Evolutionary conservation across 2,113 vertebrate species (phyloP).

Genomic region (Oxyura jamaicensis): DNA sequence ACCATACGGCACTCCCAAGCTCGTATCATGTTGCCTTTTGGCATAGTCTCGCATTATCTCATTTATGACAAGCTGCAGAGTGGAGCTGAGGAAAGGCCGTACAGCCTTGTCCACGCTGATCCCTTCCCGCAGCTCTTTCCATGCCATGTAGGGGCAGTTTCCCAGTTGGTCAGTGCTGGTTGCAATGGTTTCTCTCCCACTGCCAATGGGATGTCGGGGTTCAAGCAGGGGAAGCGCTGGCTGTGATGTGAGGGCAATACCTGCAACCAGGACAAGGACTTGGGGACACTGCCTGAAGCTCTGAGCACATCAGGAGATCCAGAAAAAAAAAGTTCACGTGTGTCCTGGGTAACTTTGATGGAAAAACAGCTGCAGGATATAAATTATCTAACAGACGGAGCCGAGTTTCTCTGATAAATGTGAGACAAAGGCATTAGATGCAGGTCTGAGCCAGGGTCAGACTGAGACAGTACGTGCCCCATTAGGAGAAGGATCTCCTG

Average conservation of each 20-base stretch:
- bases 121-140: not conserved
- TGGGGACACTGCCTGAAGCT: not conserved
- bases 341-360: not conserved
- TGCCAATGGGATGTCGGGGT: not conserved
- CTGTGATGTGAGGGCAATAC: not conserved
- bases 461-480: fast-evolving
- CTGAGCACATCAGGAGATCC: not conserved
- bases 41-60: not conserved
- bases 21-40: conserved; percentile 34
- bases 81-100: not conserved
- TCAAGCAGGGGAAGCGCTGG: not conserved
- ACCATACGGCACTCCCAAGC: not conserved
- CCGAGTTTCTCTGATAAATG: not conserved
- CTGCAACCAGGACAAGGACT: not conserved
- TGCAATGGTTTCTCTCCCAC: not conserved
- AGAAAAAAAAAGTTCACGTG: not conserved
- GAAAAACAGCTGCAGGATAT: conserved; percentile 6
- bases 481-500: not conserved
- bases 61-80: not conserved
- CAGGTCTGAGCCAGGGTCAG: not conserved
- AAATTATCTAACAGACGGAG: not conserved
- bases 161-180: not conserved
- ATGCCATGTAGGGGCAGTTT: conserved; percentile 29
- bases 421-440: not conserved
- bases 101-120: not conserved